These are phyloP conservation scores for Diabrotica virgifera DNA, from an alignment of 1,140 invertebrate species.

Conservation along the genomic window DNA sequence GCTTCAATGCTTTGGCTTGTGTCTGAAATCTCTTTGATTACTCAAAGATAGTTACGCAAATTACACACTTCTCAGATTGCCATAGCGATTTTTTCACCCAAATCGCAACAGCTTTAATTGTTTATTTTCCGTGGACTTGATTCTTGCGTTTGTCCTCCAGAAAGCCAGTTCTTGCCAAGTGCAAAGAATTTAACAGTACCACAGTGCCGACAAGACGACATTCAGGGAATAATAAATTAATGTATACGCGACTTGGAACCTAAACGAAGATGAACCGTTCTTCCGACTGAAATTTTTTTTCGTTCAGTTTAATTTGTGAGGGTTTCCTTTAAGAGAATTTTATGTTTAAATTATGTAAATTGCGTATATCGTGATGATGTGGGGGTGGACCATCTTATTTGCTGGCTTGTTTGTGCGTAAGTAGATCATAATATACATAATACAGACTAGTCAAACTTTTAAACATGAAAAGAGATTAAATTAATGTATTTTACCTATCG, in stretches of 20 bases:
- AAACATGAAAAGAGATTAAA: no score
- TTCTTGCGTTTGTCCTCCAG: background rate
- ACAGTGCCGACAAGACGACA: background rate
- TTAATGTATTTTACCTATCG: no score
- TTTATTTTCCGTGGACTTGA: background rate
- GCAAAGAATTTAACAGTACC: background rate
- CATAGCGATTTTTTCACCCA: background rate
- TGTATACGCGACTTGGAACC: background rate
- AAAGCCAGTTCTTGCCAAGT: background rate
- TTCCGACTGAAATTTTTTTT: background rate
- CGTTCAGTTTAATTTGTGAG: background rate
- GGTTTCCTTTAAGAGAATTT: background rate
- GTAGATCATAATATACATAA: no score
- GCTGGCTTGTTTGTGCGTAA: no score
- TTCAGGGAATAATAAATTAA: background rate
- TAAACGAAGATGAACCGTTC: background rate
- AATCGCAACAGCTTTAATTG: background rate
- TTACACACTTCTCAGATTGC: background rate
- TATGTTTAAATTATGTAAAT: constrained; percentile 3
- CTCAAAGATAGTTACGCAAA: background rate
- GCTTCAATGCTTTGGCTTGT: background rate
- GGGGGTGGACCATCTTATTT: background rate
- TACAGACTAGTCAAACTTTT: no score
- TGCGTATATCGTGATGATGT: background rate
- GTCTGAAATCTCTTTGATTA: background rate